Percentiles rank a stretch among this genome's conserved stretches.
phyloP scores from a whole-genome alignment of 2,888 invertebrate species.

The Idaea dimidiata region DNA sequence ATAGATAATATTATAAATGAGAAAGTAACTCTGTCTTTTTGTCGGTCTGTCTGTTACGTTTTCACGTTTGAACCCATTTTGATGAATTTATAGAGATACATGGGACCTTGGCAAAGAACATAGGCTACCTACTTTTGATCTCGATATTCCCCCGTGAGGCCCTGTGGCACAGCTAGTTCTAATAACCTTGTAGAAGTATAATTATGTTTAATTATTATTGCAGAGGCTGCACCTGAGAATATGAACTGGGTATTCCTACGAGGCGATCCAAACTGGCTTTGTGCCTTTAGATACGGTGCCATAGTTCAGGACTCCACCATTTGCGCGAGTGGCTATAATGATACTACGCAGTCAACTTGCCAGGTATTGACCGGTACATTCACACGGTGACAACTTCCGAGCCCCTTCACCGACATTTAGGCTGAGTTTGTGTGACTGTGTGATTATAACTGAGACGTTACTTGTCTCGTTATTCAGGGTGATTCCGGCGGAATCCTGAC shows the following conservation, averaged over 20 bases:
- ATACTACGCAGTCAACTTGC: constrained; percentile 53
- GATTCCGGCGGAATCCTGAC: constrained; percentile 68
- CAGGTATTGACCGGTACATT: constrained; percentile 29
- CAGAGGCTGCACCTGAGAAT: constrained; percentile 25
- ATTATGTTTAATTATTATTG: constrained; percentile 1
- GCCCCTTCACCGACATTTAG: neutral
- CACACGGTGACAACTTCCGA: neutral
- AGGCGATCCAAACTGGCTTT: constrained; percentile 17
- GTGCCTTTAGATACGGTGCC: constrained; percentile 12
- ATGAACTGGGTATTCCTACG: constrained; percentile 33
- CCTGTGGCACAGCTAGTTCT: no score
- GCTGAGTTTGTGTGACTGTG: neutral
- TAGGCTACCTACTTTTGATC: no score
- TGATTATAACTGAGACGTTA: neutral
- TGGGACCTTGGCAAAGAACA: no score
- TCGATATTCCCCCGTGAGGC: no score
- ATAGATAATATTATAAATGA: no score
- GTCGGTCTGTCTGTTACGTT: no score
- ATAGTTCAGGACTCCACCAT: constrained; percentile 41
- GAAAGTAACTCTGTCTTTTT: no score
- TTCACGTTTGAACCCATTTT: no score
- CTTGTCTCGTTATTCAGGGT: constrained; percentile 42
- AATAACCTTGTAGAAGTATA: no score
- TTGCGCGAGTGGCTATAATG: constrained; percentile 48
- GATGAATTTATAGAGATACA: no score